Conservation (phyloP, 2,888 invertebrate species). For the Cheilosia soror region DNA sequence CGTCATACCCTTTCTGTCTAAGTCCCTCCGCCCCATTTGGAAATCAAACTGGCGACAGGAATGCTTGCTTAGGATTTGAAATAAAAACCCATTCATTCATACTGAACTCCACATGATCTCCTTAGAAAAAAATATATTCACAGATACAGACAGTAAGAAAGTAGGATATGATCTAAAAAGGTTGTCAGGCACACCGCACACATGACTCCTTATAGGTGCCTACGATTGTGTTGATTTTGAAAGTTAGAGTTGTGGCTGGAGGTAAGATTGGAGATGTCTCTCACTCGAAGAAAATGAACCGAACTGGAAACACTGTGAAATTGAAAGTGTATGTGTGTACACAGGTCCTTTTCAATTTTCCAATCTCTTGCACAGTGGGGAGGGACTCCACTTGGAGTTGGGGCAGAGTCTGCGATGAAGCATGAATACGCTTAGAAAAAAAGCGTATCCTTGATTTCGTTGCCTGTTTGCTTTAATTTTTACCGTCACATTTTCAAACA, state of each 20-base stretch:
- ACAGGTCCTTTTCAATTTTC: slow-evolving; percentile 3
- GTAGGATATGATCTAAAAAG: background rate
- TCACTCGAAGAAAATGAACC: slow-evolving; percentile 6
- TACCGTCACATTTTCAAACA: background rate
- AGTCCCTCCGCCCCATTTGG: slow-evolving; percentile 17
- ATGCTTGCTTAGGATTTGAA: slow-evolving; percentile 58
- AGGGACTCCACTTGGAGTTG: background rate
- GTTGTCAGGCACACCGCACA: background rate
- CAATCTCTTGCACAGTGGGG: background rate
- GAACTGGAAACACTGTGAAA: slow-evolving; percentile 43
- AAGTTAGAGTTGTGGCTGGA: background rate
- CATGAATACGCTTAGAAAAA: slow-evolving; percentile 4
- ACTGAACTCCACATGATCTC: background rate
- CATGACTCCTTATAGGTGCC: slow-evolving; percentile 7
- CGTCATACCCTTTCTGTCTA: background rate
- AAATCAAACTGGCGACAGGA: slow-evolving; percentile 60
- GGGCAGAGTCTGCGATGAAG: background rate
- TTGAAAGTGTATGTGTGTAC: slow-evolving; percentile 33
- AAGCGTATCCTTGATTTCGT: background rate
- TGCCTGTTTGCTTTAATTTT: slow-evolving; percentile 7
- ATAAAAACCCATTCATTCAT: slow-evolving; percentile 46
- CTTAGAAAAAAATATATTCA: slow-evolving; percentile 7
- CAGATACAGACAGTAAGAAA: background rate
- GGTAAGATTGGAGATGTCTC: slow-evolving; percentile 2
- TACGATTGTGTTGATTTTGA: slow-evolving; percentile 26